These are phyloP conservation scores for Eutolmus rufibarbis DNA, from an alignment of 2,888 invertebrate genomes.

Conservation along the genomic window DNA sequence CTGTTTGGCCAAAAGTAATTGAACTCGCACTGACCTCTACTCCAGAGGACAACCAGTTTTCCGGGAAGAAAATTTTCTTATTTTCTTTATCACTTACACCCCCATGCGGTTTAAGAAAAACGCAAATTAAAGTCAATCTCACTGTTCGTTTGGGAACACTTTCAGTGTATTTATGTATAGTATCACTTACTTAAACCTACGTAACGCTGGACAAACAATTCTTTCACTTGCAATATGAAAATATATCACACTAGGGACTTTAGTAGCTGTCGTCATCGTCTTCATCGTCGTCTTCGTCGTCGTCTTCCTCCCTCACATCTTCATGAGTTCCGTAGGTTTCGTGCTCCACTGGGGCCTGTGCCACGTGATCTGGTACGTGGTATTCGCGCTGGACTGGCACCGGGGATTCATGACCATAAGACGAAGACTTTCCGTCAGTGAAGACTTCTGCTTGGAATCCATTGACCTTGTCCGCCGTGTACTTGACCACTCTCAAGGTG, in stretches of 20 bases:
- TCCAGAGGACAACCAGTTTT: background rate
- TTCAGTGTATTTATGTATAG: background rate
- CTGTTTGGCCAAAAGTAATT: constrained; percentile 24
- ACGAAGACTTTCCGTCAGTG: constrained; percentile 56
- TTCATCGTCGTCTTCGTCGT: constrained; percentile 25
- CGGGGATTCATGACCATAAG: constrained; percentile 55
- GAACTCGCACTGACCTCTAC: constrained; percentile 3
- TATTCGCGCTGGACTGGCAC: constrained; percentile 37
- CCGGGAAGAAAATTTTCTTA: background rate
- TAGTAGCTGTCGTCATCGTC: constrained; percentile 15
- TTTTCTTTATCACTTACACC: background rate
- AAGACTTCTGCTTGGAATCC: constrained; percentile 72
- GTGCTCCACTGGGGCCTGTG: background rate
- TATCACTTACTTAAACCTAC: constrained; percentile 26
- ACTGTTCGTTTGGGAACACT: background rate
- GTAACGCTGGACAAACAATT: background rate
- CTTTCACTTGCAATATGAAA: background rate
- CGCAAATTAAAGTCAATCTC: background rate
- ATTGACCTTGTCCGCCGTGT: constrained; percentile 75
- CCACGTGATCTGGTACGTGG: background rate
- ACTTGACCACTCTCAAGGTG: constrained; percentile 73
- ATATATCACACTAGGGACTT: constrained; percentile 20
- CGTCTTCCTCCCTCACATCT: constrained; percentile 1
- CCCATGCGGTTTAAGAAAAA: background rate
- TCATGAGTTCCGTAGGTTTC: constrained; percentile 16